Evolutionary conservation across 2,888 invertebrate species (phyloP).

Genomic region (Colletes collaris): DNA sequence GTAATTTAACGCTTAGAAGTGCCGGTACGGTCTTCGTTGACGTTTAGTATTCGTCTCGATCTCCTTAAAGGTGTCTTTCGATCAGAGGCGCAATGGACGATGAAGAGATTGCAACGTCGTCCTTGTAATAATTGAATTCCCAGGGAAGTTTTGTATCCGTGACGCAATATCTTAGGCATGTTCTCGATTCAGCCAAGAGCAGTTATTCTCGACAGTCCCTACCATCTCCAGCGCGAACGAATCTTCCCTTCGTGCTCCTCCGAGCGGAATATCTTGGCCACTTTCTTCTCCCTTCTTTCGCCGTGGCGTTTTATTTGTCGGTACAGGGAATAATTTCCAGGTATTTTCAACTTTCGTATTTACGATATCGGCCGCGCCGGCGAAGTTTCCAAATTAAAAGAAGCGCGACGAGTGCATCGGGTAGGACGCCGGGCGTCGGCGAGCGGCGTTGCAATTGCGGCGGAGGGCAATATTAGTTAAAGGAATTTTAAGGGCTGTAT

Average conservation of each 20-base stretch:
- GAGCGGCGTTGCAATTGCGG: not conserved
- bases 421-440: too few species aligned
- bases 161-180: too few species aligned
- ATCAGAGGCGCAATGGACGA: too few species aligned
- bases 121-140: too few species aligned
- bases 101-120: too few species aligned
- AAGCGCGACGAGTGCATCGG: conserved; percentile 5
- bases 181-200: too few species aligned
- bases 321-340: conserved; percentile 19
- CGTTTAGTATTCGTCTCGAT: too few species aligned
- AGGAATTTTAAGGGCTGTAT: conserved; percentile 44
- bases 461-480: conserved; percentile 27
- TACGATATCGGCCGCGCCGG: not conserved
- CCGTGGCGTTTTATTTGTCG: conserved; percentile 22
- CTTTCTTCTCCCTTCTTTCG: not conserved
- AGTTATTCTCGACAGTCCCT: not conserved
- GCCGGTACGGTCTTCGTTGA: too few species aligned
- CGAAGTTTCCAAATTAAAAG: conserved; percentile 25
- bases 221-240: not conserved
- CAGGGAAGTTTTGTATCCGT: too few species aligned
- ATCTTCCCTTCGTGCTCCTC: not conserved
- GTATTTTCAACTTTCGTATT: conserved; percentile 26
- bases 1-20: too few species aligned
- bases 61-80: too few species aligned
- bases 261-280: not conserved